phyloP scores from a whole-genome alignment of 2,888 invertebrate species.

The Creontiades dilutus region DNA sequence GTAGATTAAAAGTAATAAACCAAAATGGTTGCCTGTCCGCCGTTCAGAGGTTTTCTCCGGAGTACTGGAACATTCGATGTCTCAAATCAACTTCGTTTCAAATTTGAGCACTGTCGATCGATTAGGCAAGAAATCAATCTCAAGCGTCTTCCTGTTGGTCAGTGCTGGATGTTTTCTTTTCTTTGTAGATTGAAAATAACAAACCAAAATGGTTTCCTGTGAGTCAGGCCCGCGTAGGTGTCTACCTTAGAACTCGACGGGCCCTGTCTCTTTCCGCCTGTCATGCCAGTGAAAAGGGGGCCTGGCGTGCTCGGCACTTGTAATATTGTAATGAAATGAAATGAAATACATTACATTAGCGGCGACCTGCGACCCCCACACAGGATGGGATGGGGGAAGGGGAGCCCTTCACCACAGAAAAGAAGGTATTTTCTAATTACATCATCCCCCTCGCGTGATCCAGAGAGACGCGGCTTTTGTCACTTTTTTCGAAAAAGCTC shows the following conservation, averaged over 20 bases:
- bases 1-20: too few species aligned
- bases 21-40: too few species aligned
- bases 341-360: conserved; percentile 70
- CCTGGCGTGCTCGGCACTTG: conserved; percentile 45
- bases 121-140: too few species aligned
- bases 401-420: not conserved
- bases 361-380: conserved; percentile 34
- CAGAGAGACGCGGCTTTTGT: conserved; percentile 20
- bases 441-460: conserved; percentile 66
- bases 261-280: not conserved
- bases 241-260: conserved; percentile 18
- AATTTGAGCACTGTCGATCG: too few species aligned
- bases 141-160: too few species aligned
- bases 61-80: too few species aligned
- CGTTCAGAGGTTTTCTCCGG: too few species aligned
- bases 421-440: conserved; percentile 64
- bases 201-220: too few species aligned
- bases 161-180: too few species aligned
- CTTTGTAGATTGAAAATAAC: too few species aligned
- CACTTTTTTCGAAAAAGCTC: conserved; percentile 49
- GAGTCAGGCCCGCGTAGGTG: too few species aligned
- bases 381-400: not conserved
- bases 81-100: too few species aligned
- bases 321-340: conserved; percentile 63
- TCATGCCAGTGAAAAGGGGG: conserved; percentile 21